phyloP scores from a whole-genome alignment of 2,113 vertebrate species.

The Eublepharis macularius region DNA sequence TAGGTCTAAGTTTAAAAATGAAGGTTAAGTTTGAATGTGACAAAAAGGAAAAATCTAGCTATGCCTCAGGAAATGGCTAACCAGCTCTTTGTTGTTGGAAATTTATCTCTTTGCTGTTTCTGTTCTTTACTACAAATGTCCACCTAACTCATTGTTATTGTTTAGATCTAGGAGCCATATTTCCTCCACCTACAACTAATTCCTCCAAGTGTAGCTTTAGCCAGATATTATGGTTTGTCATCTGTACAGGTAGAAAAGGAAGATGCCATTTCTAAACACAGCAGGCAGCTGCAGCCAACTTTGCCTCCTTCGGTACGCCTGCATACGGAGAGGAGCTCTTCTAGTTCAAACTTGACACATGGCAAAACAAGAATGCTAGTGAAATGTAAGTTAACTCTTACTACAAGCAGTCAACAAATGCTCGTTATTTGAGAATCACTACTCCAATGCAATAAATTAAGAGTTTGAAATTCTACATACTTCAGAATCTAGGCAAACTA shows the following conservation, averaged over 20 bases:
- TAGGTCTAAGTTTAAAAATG: not conserved
- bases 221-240: not conserved
- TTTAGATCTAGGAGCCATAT: not conserved
- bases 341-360: not conserved
- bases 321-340: not conserved
- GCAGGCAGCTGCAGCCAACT: not conserved
- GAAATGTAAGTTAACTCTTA: not conserved
- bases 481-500: not conserved
- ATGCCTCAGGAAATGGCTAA: not conserved
- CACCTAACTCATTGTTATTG: not conserved
- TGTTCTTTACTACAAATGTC: not conserved
- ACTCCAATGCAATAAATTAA: not conserved
- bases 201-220: not conserved
- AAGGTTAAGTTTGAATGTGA: not conserved
- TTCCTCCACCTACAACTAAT: not conserved
- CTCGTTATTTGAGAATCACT: not conserved
- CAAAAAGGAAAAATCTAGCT: not conserved
- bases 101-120: not conserved
- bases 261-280: not conserved
- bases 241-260: not conserved
- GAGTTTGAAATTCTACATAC: not conserved
- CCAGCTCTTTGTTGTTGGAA: not conserved
- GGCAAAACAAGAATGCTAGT: not conserved
- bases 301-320: not conserved
- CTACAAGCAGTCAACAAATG: not conserved